Conservation (phyloP, 2,797 vertebrate genomes). For the Acanthopagrus latus region DNA sequence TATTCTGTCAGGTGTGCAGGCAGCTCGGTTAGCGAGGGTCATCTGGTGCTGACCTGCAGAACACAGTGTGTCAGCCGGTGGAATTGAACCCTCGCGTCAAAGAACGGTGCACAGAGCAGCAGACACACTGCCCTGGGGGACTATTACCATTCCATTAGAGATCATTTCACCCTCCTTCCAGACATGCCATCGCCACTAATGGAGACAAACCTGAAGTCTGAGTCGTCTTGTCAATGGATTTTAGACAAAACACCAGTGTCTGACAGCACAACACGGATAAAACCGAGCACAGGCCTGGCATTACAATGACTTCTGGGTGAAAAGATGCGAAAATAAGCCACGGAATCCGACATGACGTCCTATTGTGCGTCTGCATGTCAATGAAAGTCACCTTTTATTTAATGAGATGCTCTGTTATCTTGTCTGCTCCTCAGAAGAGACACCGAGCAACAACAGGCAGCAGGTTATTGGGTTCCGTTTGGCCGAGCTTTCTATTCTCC, state of each 20-base stretch:
- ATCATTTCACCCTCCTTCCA: conserved; percentile 58
- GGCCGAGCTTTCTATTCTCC: conserved; percentile 1
- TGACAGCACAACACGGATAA: conserved; percentile 37
- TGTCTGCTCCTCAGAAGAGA: not conserved
- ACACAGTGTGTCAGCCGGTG: not conserved
- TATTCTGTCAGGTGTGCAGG: conserved; percentile 23
- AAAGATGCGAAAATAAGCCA: conserved; percentile 28
- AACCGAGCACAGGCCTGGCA: conserved; percentile 17
- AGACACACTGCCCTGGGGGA: conserved; percentile 36
- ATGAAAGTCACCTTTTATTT: conserved; percentile 24
- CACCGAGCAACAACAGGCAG: not conserved
- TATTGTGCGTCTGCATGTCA: conserved; percentile 16
- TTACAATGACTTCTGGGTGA: conserved; percentile 28
- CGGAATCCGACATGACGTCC: conserved; percentile 4
- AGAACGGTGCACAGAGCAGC: conserved; percentile 22
- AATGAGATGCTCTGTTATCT: not conserved
- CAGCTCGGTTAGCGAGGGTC: conserved; percentile 38
- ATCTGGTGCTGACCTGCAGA: conserved; percentile 25
- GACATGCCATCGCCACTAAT: conserved; percentile 62
- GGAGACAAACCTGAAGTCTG: conserved; percentile 54
- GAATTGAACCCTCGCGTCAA: conserved; percentile 47
- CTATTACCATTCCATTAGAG: conserved; percentile 69
- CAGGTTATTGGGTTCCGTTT: conserved; percentile 1
- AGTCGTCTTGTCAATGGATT: conserved; percentile 54
- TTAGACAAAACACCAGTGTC: conserved; percentile 44